Evolutionary conservation across 2,797 vertebrate genomes (phyloP).

Genomic region (Gadopsis bispinosus): DNA sequence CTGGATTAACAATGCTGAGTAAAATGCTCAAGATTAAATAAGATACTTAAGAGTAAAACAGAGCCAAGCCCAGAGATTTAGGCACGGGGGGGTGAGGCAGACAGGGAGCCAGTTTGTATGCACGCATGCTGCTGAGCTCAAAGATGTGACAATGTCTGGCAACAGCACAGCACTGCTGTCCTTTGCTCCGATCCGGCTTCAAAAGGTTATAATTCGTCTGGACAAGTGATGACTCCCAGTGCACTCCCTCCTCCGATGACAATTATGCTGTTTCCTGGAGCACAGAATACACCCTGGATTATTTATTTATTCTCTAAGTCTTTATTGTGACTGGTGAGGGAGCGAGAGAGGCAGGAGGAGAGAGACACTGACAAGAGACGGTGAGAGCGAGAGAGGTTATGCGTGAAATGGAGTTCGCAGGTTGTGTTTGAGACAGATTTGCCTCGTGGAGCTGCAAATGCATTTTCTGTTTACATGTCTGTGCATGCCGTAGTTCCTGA

Average conservation of each 20-base stretch:
- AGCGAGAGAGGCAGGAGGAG: conserved; percentile 22
- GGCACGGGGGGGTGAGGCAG: conserved; percentile 22
- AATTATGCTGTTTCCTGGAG: conserved; percentile 70
- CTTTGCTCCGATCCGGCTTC: conserved; percentile 79
- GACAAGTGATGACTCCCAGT: conserved; percentile 73
- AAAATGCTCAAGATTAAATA: conserved; percentile 48
- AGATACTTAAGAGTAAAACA: conserved; percentile 41
- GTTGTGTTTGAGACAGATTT: conserved; percentile 69
- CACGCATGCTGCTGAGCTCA: conserved; percentile 32
- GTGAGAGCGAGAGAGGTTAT: conserved; percentile 61
- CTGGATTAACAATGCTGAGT: conserved; percentile 35
- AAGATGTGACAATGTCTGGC: conserved; percentile 73
- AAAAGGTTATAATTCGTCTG: conserved; percentile 79
- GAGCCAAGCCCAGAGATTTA: conserved; percentile 35
- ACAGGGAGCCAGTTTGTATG: conserved; percentile 32
- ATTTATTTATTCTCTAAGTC: conserved; percentile 68
- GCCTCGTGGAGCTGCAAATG: conserved; percentile 70
- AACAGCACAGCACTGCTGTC: conserved; percentile 62
- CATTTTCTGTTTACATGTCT: conserved; percentile 74
- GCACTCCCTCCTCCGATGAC: conserved; percentile 49
- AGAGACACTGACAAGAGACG: conserved; percentile 39
- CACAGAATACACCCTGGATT: conserved; percentile 60
- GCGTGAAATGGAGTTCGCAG: conserved; percentile 77
- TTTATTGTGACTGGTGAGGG: conserved; percentile 61
- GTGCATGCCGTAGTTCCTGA: conserved; percentile 56